Percentiles rank a stretch among this genome's conserved stretches.
phyloP scores from a whole-genome alignment of 2,888 invertebrate species.

The Apodemia zela region DNA sequence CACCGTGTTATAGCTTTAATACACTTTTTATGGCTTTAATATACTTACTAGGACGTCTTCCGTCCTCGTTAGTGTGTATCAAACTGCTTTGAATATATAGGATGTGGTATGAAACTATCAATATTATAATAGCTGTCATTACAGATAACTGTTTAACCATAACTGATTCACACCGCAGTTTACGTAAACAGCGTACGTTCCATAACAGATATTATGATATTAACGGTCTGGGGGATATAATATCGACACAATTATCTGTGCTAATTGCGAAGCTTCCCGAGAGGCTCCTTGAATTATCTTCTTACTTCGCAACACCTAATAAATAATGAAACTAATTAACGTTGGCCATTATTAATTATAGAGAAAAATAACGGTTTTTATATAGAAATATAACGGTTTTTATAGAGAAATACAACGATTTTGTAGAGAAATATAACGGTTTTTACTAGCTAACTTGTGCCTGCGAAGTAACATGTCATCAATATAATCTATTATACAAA shows the following conservation, averaged over 20 bases:
- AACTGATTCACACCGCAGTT: not conserved
- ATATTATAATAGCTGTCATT: not conserved
- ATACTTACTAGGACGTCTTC: too few relatives aligned
- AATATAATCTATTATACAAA: too few relatives aligned
- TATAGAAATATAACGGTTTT: too few relatives aligned
- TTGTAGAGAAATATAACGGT: too few relatives aligned
- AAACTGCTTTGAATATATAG: too few relatives aligned
- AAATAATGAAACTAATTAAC: conserved; percentile 13
- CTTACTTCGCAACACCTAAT: not conserved
- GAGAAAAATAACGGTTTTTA: not conserved
- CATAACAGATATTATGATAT: not conserved
- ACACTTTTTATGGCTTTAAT: too few relatives aligned
- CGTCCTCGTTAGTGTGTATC: too few relatives aligned
- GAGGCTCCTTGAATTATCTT: conserved; percentile 7
- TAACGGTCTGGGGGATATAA: conserved; percentile 7
- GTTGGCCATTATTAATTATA: not conserved
- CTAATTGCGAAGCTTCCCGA: conserved; percentile 1
- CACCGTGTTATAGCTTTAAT: too few relatives aligned
- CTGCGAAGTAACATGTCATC: too few relatives aligned
- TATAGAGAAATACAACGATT: too few relatives aligned
- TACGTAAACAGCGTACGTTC: not conserved
- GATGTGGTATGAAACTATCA: not conserved
- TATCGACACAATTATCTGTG: not conserved
- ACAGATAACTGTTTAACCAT: not conserved
- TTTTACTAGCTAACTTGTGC: too few relatives aligned